Evolutionary conservation across 2,113 vertebrate species (phyloP), one percentile per base, ranked within the genome.

Genomic region (Anseranas semipalmata): DNA sequence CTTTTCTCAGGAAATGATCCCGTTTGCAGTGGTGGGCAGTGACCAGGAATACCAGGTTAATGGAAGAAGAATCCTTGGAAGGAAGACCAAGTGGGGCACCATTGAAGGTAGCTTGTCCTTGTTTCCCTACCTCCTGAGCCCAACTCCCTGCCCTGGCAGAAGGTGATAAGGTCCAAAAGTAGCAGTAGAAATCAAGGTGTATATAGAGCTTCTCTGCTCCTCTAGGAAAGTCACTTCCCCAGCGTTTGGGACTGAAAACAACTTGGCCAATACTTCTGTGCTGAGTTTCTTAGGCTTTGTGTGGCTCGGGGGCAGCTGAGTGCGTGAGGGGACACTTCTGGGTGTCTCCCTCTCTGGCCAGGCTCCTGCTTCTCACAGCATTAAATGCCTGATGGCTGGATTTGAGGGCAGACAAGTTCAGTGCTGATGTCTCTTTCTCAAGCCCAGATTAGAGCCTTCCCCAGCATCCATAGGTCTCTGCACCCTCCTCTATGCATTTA

Each of bases 1-100:
- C 33, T 67, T 30, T 60, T 55, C 71, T 22, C 97, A 99, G 99
- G 99, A 99, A 98, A 99, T 99, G 99, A 99, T 99, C 90, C 99
- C 99, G 0, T 99, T 99, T 93, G 99, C 99, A 15, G 99, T 99
- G 94, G 99, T 99, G 95, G 99, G 99, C 92, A 99, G 99, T 78
- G 99, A 99, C 97, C 99, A 99, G 81, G 99, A 99, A 95, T 99
- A 99, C 96, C 99, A 99, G 93, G 99, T 99, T 94, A 99, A 99
- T 9, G 99, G 99, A 95, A 99, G 99, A 97, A 98, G 98, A 95
- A 99, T 99, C 96, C 98, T 99, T 72, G 99, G 99, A 45, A 98
- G 99, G 94, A 99, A 99, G 98, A 99, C 99, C 91, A 99, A 99
- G 71, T 99, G 99, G 99, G 99, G 99, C 94, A 99, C 99, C 97